Base-by-base conservation (phyloP, 2,888 invertebrate species). In the Oligia latruncula region DNA sequence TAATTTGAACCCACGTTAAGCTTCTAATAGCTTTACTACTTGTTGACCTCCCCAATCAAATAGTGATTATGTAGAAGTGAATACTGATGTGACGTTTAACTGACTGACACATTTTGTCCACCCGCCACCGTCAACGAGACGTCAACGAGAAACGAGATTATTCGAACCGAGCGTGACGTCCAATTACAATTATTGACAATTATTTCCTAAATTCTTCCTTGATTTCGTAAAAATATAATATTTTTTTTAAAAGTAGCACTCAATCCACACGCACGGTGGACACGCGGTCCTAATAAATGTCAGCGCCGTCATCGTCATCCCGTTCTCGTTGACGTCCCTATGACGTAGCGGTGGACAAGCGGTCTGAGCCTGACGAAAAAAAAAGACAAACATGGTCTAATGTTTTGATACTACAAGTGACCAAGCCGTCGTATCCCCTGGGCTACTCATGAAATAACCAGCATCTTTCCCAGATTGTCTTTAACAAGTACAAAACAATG, bases 1-100 rank as follows among this genome's bases (percentile, higher is more conserved):
- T 78, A 84, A 43, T 77, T 84, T 70, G n/a, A 81, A 78, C 68
- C 55, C 78, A 81, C 84, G 64, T 84, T 68, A 52, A 52, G 55
- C 40, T 77, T 62, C 49, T 68, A 77, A 29, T 83, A 77, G 29
- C 29, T 62, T 77, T 46, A 68, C 46, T 64, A 68, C 35, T 20
- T 13, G 62, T 68, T 70, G 68, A 81, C 84, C 81, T 78, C 55
- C 64, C 1, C 17, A 58, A 58, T 78, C 35, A 58, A 78, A 55
- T 52, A 17, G 3, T 64, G 23, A 46, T 76, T 76, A 15, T 49
- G 13, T 79, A 13, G 46, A 55, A 62, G 20, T 66, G 13, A 49
- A 65, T 52, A 77, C 4, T 65, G 17, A 35, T 15, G 52, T n/a
- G 52, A 55, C 20, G n/a, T 17, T 77, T 13, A 40, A 46, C 3